Base-by-base conservation (phyloP, 2,797 vertebrate genomes). In the Sphaeramia orbicularis region DNA sequence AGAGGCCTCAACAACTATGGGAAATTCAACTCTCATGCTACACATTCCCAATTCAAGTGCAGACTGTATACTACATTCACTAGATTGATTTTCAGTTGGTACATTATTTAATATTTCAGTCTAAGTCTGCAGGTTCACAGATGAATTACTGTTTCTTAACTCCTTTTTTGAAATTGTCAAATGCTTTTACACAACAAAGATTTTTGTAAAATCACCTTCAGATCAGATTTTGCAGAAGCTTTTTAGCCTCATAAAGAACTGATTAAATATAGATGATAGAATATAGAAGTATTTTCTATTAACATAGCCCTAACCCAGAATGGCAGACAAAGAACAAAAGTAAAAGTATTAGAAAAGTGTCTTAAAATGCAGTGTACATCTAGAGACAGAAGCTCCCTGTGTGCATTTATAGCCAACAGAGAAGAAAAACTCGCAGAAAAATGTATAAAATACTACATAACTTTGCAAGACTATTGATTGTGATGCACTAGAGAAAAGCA, bases 1-100 rank as follows among this genome's bases (percentile, higher is more conserved):
- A 14, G 52, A 51, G 56, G 35, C 1, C 13, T 64, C 60, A 64
- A 57, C 19, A 60, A 69, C 52, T 64, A 64, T 2, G 36, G 40
- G n/a, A 81, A 69, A 51, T 73, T 61, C 37, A 60, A n/a, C 56
- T 75, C 11, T 16, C 49, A 52, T 18, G 41, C 38, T 41, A 8
- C 37, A 65, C 15, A 47, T 35, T 38, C 32, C 14, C n/a, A 53
- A 74, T 54, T 60, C 21, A 44, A 12, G 18, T 68, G 62, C 57
- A 54, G 10, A 64, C 49, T 47, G 7, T 51, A 18, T 30, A 11
- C 5, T 35, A 15, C 5, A 49, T 41, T 43, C n/a, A n/a, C 18
- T 5, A 42, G 21, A 12, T 19, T 53, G 36, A 62, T 65, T 60
- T 48, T 40, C 5, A 32, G 3, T 41, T 43, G 67, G 50, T 6